Percentiles rank a stretch among this genome's conserved stretches.
phyloP scores from a whole-genome alignment of 2,113 vertebrate species.

The Hemichromis elongatus region DNA sequence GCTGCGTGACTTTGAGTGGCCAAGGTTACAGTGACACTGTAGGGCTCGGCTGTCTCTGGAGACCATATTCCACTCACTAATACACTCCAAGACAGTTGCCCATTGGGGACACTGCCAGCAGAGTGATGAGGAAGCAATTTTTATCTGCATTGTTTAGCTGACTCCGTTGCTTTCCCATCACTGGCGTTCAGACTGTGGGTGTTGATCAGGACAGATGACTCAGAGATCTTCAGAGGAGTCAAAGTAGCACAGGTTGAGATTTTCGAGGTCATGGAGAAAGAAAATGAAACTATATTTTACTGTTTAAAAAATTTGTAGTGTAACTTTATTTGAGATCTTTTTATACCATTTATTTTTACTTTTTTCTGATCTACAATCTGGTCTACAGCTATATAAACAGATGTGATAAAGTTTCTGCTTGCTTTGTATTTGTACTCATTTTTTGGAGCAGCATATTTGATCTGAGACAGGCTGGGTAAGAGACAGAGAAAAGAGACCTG shows the following conservation, averaged over 20 bases:
- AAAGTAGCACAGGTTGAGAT: background rate
- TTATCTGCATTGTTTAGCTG: conserved; percentile 52
- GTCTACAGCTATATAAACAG: background rate
- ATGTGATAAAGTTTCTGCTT: background rate
- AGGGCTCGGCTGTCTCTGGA: conserved; percentile 34
- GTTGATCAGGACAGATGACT: conserved; percentile 21
- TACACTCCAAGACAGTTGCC: conserved; percentile 46
- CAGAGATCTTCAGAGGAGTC: background rate
- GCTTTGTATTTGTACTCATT: background rate
- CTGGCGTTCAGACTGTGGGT: conserved; percentile 13
- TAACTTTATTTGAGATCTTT: background rate
- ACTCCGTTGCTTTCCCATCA: conserved; percentile 17
- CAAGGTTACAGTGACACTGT: conserved; percentile 60
- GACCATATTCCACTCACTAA: conserved; percentile 40
- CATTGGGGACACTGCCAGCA: conserved; percentile 38
- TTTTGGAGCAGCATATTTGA: background rate
- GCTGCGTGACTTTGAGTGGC: conserved; percentile 40
- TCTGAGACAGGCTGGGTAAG: background rate
- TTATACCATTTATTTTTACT: background rate
- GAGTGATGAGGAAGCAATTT: conserved; percentile 62
- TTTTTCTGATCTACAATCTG: background rate
- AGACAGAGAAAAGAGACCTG: background rate
- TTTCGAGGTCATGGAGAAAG: background rate
- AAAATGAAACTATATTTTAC: background rate
- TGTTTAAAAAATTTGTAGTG: background rate